These are phyloP conservation scores for Anolis carolinensis DNA, from an alignment of 2,113 vertebrate genomes.

Conservation along the genomic window DNA sequence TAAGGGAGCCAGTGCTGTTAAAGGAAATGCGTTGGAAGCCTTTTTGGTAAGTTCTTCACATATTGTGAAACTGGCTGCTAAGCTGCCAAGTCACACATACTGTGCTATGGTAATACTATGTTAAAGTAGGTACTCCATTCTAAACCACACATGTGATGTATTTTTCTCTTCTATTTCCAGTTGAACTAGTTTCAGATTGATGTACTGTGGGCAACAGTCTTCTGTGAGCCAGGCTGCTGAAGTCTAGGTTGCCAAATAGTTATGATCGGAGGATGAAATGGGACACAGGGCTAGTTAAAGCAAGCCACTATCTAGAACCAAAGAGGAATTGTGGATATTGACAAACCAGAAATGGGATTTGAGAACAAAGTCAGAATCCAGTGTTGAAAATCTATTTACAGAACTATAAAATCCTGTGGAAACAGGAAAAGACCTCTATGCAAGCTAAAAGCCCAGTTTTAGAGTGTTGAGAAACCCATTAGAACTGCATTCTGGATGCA, in stretches of 20 bases:
- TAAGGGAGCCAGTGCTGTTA: background rate
- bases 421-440: background rate
- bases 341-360: background rate
- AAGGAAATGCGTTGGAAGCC: background rate
- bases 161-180: background rate
- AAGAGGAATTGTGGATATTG: background rate
- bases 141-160: background rate
- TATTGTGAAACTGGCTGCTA: background rate
- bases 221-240: background rate
- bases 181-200: background rate
- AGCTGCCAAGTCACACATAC: too few species aligned
- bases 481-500: background rate
- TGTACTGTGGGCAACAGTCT: background rate
- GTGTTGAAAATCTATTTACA: background rate
- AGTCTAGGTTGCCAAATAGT: background rate
- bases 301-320: background rate
- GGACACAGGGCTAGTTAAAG: background rate
- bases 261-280: background rate
- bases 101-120: too few species aligned
- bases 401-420: background rate
- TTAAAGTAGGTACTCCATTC: background rate
- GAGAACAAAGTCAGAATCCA: background rate
- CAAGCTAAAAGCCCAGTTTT: background rate
- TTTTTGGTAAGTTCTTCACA: too few species aligned
- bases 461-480: background rate